phyloP scores from a whole-genome alignment of 2,888 invertebrate genomes.

The Schrankia costaestrigalis region DNA sequence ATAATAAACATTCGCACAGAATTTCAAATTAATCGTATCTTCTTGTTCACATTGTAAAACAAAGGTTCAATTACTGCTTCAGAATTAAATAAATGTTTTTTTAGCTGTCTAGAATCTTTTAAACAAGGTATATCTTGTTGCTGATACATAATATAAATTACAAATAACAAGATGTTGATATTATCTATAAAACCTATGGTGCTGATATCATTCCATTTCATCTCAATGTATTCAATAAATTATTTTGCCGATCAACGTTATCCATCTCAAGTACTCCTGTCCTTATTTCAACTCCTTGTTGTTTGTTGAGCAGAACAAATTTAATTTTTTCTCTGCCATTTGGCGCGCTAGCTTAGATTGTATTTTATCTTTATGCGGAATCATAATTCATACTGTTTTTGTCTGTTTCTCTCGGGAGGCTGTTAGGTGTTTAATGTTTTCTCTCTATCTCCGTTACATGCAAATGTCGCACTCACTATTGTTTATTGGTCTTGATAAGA shows the following conservation, averaged over 20 bases:
- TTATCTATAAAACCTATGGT: conserved; percentile 1
- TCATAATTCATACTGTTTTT: conserved; percentile 76
- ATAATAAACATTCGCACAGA: too few relatives aligned
- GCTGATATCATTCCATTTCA: conserved; percentile 3
- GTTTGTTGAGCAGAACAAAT: conserved; percentile 62
- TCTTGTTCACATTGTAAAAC: too few relatives aligned
- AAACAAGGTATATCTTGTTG: conserved; percentile 2
- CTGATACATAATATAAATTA: conserved; percentile 5
- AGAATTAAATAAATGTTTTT: too few relatives aligned
- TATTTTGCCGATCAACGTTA: conserved; percentile 20
- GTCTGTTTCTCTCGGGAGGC: conserved; percentile 52
- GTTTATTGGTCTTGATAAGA: conserved; percentile 60
- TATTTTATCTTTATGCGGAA: conserved; percentile 78
- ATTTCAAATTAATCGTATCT: too few relatives aligned
- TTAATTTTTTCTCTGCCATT: conserved; percentile 72
- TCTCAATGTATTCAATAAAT: conserved; percentile 19
- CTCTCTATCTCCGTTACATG: conserved; percentile 57
- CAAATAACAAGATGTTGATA: conserved; percentile 2
- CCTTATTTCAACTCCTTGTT: conserved; percentile 48
- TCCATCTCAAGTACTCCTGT: conserved; percentile 45
- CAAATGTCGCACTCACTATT: conserved; percentile 60
- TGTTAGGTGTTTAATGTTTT: conserved; percentile 68
- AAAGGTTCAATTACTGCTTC: too few relatives aligned
- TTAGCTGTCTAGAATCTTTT: too few relatives aligned
- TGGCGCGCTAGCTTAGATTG: conserved; percentile 72